These are phyloP conservation scores for Myotis brandtii DNA, from an alignment of 2,113 vertebrate species.

Conservation along the genomic window DNA sequence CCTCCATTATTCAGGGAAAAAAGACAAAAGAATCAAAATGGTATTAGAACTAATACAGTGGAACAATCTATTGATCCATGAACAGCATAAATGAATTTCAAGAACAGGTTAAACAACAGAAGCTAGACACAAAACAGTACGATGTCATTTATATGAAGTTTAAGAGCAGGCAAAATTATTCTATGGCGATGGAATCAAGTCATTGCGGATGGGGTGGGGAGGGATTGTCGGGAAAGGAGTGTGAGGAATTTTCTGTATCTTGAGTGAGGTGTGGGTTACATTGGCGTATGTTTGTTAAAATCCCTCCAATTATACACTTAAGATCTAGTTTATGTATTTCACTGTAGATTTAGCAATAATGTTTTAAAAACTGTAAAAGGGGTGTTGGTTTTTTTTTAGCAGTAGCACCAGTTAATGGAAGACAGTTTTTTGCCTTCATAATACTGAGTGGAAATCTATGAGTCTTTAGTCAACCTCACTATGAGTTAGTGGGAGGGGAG, in stretches of 20 bases:
- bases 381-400: background rate
- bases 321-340: background rate
- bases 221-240: background rate
- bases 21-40: background rate
- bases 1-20: background rate
- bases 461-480: background rate
- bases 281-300: background rate
- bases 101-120: background rate
- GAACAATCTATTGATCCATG: background rate
- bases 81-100: background rate
- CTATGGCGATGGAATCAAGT: background rate
- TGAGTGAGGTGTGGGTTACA: background rate
- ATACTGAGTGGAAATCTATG: background rate
- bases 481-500: background rate
- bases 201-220: background rate
- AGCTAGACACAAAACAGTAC: background rate
- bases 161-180: background rate
- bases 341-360: background rate
- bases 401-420: background rate
- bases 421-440: background rate
- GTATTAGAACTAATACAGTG: background rate
- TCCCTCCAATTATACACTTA: background rate
- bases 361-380: conserved; percentile 1
- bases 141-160: background rate
- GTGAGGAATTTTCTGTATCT: background rate